Conservation (phyloP, 2,888 invertebrate genomes). For the Sthenelais limicola region DNA sequence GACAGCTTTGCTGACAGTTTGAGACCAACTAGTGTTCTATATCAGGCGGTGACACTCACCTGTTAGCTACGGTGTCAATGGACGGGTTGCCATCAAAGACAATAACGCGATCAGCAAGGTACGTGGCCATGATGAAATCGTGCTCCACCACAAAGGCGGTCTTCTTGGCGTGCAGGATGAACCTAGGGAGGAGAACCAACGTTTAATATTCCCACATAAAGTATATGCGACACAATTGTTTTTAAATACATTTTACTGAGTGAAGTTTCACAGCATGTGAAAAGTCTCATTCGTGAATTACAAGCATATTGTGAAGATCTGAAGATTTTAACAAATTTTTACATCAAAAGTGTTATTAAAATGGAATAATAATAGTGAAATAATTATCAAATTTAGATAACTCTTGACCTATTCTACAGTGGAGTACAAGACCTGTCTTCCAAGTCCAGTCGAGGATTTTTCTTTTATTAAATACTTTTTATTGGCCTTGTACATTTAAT, state of each 20-base stretch:
- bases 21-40: too few relatives aligned
- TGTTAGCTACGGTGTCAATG: constrained; percentile 88
- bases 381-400: too few relatives aligned
- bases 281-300: not conserved
- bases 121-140: constrained; percentile 99
- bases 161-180: constrained; percentile 98
- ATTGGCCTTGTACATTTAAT: too few relatives aligned
- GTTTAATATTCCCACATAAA: not conserved
- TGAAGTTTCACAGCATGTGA: not conserved
- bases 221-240: not conserved
- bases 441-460: too few relatives aligned
- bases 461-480: too few relatives aligned
- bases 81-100: constrained; percentile 98
- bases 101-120: constrained; percentile 97
- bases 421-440: too few relatives aligned
- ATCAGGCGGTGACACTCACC: constrained; percentile 72
- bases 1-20: too few relatives aligned
- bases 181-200: constrained; percentile 73
- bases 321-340: too few relatives aligned
- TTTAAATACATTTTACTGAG: not conserved
- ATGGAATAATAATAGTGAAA: too few relatives aligned
- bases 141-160: constrained; percentile 99
- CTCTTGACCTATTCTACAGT: too few relatives aligned
- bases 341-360: too few relatives aligned
- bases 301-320: not conserved